Conservation (phyloP, 2,113 vertebrate genomes). For the Zapornia atra region DNA sequence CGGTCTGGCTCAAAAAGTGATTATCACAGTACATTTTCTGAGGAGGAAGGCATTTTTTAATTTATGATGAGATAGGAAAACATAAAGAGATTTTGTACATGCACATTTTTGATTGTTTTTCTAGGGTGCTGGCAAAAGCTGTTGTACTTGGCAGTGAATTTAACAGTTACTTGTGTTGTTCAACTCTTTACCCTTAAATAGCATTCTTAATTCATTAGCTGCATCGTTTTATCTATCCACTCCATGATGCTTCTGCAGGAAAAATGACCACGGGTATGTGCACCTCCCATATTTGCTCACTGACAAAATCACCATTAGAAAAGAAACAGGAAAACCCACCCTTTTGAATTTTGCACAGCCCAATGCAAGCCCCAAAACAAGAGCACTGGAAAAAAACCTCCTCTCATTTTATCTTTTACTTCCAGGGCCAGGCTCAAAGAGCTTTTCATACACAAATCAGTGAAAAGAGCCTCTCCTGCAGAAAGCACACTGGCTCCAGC, state of each 20-base stretch:
- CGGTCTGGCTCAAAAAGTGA: not conserved
- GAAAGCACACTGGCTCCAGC: not conserved
- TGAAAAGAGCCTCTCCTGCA: not conserved
- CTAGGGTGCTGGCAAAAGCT: not conserved
- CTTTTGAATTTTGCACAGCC: not conserved
- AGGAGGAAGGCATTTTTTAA: not conserved
- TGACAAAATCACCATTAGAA: conserved; percentile 1
- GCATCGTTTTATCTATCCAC: conserved; percentile 33
- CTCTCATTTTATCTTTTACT: not conserved
- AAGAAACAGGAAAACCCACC: conserved; percentile 46
- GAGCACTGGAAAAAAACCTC: not conserved
- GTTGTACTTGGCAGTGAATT: conserved; percentile 10
- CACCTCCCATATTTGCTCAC: conserved; percentile 34
- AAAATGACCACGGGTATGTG: conserved; percentile 9
- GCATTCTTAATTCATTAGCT: conserved; percentile 10
- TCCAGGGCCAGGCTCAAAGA: not conserved
- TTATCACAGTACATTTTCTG: not conserved
- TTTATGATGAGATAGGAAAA: not conserved
- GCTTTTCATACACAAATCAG: not conserved
- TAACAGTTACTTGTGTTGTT: not conserved
- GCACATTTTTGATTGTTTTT: not conserved
- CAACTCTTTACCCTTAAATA: conserved; percentile 39
- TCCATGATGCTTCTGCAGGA: conserved; percentile 63
- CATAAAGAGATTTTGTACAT: not conserved
- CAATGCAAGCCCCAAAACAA: not conserved